These are phyloP conservation scores for Elephas maximus DNA, from an alignment of 2,113 vertebrate species.

Conservation along the genomic window DNA sequence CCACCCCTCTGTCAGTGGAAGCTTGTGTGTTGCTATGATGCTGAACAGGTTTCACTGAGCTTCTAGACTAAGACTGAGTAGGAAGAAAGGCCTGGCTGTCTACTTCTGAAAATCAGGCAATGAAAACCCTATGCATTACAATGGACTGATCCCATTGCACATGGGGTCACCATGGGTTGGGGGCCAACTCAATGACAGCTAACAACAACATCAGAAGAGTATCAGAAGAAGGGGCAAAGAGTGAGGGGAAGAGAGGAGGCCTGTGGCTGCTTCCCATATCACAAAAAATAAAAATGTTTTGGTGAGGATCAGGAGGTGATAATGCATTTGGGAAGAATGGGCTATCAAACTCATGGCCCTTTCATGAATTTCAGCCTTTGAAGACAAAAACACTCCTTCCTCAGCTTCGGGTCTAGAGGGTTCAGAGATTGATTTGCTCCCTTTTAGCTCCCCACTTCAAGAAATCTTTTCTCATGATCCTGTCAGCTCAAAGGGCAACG, in stretches of 20 bases:
- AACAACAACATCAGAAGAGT: background rate
- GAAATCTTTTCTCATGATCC: constrained; percentile 1
- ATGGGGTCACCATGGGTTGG: background rate
- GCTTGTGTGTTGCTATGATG: too few species aligned
- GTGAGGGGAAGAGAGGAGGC: background rate
- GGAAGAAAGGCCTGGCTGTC: too few species aligned
- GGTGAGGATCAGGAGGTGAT: background rate
- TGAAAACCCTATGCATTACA: background rate
- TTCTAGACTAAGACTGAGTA: too few species aligned
- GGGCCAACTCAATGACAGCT: background rate
- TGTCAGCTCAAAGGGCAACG: background rate
- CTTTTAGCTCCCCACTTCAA: background rate
- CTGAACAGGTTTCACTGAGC: too few species aligned
- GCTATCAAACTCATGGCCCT: background rate
- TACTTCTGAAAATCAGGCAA: background rate
- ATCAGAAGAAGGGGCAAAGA: background rate
- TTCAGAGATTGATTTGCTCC: background rate
- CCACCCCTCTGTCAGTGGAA: too few species aligned
- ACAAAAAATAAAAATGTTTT: background rate
- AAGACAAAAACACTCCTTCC: background rate
- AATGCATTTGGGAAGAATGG: background rate
- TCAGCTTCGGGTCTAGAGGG: background rate
- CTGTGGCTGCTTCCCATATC: background rate
- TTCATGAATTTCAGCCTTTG: background rate
- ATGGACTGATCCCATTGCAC: background rate